Conservation (phyloP, 2,797 vertebrate genomes). For the Propithecus deckenii region DNA sequence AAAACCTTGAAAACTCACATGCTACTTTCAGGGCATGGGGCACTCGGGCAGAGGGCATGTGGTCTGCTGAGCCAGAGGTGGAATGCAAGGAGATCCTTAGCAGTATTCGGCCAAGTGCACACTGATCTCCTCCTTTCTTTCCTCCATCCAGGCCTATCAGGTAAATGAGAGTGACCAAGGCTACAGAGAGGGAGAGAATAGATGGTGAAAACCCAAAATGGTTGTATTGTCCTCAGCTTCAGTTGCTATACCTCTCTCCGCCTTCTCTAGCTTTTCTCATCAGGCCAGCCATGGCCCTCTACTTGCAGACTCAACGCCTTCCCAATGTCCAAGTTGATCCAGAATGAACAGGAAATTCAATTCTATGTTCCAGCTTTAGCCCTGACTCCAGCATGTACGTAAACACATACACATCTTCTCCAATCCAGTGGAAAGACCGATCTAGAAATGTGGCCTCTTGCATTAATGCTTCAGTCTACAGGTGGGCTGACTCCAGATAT, state of each 20-base stretch:
- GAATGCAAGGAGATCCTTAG: neutral
- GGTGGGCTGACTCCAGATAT: neutral
- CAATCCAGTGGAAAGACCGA: neutral
- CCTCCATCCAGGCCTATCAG: neutral
- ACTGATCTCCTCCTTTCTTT: neutral
- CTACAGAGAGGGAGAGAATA: neutral
- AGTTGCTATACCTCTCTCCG: neutral
- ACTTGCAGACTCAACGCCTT: neutral
- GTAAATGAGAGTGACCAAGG: neutral
- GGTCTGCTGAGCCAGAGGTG: constrained; percentile 42
- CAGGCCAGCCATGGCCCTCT: neutral
- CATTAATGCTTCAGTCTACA: neutral
- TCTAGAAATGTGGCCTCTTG: neutral
- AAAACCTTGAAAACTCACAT: constrained; percentile 78
- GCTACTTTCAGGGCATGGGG: constrained; percentile 50
- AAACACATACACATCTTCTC: neutral
- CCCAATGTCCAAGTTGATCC: neutral
- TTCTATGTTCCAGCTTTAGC: neutral
- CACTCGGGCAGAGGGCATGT: constrained; percentile 44
- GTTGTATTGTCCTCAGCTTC: neutral
- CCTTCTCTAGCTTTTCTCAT: neutral
- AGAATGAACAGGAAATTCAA: neutral
- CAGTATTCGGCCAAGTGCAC: neutral
- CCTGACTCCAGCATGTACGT: neutral
- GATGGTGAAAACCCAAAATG: neutral